phyloP scores from a whole-genome alignment of 2,113 vertebrate species.

The Sylvia atricapilla region DNA sequence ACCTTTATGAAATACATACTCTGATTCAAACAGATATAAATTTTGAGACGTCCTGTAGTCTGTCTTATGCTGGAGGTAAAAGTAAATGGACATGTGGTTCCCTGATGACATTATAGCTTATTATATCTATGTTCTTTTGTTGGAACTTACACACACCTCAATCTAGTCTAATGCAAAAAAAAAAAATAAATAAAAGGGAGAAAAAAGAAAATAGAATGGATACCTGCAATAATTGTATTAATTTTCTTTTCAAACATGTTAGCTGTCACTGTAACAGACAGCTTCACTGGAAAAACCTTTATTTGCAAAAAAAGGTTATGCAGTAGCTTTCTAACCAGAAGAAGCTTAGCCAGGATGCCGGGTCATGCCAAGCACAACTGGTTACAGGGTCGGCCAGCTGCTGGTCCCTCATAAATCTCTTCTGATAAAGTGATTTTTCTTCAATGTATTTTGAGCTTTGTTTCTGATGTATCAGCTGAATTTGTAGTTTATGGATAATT shows the following conservation, averaged over 20 bases:
- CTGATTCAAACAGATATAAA: neutral
- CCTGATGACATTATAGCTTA: neutral
- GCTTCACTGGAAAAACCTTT: neutral
- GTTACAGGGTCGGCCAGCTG: neutral
- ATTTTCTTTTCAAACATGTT: neutral
- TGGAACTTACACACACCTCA: neutral
- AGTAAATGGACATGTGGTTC: neutral
- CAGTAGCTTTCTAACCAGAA: neutral
- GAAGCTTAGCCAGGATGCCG: neutral
- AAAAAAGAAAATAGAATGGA: neutral
- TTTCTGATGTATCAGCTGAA: neutral
- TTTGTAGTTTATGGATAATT: neutral
- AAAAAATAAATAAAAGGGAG: neutral
- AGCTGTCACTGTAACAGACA: neutral
- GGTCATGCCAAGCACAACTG: accelerated
- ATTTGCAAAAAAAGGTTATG: neutral
- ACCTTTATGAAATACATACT: neutral
- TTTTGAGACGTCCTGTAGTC: neutral
- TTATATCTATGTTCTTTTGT: neutral
- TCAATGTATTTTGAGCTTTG: neutral
- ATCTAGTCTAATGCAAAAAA: neutral
- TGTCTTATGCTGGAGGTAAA: neutral
- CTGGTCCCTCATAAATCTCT: neutral
- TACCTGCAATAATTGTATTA: neutral
- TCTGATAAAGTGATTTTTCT: neutral